phyloP scores from a whole-genome alignment of 2,113 vertebrate species.

The Trochalopteron elliotii region DNA sequence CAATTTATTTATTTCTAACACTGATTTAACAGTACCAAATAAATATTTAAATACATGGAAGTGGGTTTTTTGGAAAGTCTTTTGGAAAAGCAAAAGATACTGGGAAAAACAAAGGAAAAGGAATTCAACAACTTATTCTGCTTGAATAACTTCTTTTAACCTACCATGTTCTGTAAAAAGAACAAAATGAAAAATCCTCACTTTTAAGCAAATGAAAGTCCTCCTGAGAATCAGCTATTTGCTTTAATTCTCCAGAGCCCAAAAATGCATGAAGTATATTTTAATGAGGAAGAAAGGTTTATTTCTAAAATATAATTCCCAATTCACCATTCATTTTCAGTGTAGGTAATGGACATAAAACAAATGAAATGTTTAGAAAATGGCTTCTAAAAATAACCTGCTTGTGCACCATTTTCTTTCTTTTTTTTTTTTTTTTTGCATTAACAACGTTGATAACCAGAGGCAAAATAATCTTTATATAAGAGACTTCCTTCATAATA shows the following conservation, averaged over 20 bases:
- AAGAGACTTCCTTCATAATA: neutral
- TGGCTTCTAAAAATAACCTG: constrained; percentile 49
- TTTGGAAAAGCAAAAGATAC: constrained; percentile 18
- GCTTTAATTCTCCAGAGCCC: neutral
- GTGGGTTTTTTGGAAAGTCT: neutral
- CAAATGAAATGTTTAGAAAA: constrained; percentile 46
- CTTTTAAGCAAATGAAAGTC: constrained; percentile 54
- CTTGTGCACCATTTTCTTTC: constrained; percentile 7
- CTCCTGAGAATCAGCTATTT: constrained; percentile 37
- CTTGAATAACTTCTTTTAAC: constrained; percentile 18
- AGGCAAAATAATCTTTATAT: constrained; percentile 6
- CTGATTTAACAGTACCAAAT: neutral
- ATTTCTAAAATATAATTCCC: constrained; percentile 49
- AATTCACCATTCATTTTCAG: constrained; percentile 17
- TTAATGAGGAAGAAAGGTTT: constrained; percentile 19
- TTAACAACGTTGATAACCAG: neutral
- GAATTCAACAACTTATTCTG: neutral
- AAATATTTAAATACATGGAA: neutral
- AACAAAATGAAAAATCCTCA: neutral
- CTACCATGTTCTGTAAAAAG: neutral
- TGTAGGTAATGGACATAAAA: constrained; percentile 43
- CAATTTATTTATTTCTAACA: constrained; percentile 37
- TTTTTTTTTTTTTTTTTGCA: neutral
- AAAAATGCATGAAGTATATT: constrained; percentile 43
- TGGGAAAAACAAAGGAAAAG: neutral